Evolutionary conservation across 2,888 invertebrate genomes (phyloP).

Genomic region (Liposcelis brunnea): DNA sequence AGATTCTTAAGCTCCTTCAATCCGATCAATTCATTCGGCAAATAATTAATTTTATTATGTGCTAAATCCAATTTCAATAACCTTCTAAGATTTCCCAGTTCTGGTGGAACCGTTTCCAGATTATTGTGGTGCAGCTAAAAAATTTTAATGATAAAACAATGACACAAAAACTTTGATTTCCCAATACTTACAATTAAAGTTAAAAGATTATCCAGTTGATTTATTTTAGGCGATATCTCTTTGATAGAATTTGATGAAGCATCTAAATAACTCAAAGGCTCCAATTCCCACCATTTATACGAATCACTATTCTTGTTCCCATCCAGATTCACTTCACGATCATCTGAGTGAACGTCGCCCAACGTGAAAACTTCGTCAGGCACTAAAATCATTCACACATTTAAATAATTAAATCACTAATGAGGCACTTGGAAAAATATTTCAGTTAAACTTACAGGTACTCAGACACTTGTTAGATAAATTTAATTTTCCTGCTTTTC

Average conservation of each 20-base stretch:
- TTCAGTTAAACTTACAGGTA: not conserved
- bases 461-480: not conserved
- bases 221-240: constrained; percentile 43
- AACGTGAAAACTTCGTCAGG: not conserved
- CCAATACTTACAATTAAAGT: constrained; percentile 42
- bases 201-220: constrained; percentile 45
- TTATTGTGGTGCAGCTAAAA: constrained; percentile 71
- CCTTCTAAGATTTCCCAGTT: constrained; percentile 51
- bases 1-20: constrained; percentile 42
- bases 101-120: constrained; percentile 48
- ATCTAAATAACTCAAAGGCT: constrained; percentile 58
- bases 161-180: constrained; percentile 10
- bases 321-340: constrained; percentile 15
- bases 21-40: constrained; percentile 48
- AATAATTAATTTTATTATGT: constrained; percentile 42
- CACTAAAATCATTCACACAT: not conserved
- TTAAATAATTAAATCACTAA: too few species aligned
- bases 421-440: too few species aligned
- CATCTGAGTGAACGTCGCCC: not conserved
- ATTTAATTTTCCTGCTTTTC: not conserved
- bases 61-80: constrained; percentile 49
- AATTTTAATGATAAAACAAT: constrained; percentile 17
- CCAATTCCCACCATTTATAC: constrained; percentile 70
- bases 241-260: constrained; percentile 55
- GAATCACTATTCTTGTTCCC: constrained; percentile 31